phyloP scores from a whole-genome alignment of 1,140 invertebrate species.

The Lanistes nyassanus region DNA sequence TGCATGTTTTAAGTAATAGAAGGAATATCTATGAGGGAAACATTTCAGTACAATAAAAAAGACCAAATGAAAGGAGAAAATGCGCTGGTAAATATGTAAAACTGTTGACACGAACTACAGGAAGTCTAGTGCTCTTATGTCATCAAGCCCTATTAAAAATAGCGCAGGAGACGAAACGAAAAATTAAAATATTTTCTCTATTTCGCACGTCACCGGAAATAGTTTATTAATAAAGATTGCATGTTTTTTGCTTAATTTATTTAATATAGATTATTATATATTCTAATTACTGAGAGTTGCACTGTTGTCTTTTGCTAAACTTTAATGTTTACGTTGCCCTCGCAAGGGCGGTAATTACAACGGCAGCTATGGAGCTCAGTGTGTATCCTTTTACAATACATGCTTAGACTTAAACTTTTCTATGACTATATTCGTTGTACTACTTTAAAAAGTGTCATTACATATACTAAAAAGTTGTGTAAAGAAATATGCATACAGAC shows the following conservation, averaged over 20 bases:
- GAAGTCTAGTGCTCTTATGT: too few species aligned
- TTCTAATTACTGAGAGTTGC: not conserved
- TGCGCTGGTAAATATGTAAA: not conserved
- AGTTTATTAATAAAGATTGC: not conserved
- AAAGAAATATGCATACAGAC: too few species aligned
- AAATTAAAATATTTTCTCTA: too few species aligned
- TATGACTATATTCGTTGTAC: not conserved
- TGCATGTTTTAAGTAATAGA: not conserved
- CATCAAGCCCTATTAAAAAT: too few species aligned
- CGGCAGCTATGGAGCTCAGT: not conserved
- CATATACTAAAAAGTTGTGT: too few species aligned
- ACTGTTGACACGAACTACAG: not conserved
- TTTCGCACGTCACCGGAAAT: not conserved
- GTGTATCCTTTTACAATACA: slow-evolving; percentile 12
- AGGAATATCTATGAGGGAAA: not conserved
- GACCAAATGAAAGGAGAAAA: not conserved
- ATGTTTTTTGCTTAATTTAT: not conserved
- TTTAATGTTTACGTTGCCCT: not conserved
- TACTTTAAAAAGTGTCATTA: not conserved
- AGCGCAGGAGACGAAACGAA: too few species aligned
- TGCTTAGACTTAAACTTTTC: not conserved
- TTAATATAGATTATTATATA: not conserved
- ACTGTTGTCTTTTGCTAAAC: not conserved
- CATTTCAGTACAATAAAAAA: not conserved
- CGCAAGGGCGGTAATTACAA: not conserved